Conservation (phyloP, 2,797 vertebrate genomes). For the Coilia nasus region DNA sequence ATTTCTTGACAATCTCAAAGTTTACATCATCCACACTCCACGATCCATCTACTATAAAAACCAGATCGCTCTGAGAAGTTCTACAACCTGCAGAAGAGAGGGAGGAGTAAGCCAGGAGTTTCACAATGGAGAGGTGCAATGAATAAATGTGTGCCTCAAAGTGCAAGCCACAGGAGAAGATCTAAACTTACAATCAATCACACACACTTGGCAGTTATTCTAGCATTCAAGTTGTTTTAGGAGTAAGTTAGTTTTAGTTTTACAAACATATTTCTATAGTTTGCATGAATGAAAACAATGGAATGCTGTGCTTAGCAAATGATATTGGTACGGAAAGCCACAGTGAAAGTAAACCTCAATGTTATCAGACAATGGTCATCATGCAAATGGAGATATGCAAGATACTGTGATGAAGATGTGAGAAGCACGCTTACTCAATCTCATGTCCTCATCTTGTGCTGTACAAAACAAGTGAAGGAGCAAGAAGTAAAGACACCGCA, state of each 20-base stretch:
- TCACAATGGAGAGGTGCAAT: background rate
- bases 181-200: background rate
- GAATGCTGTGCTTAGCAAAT: conserved; percentile 28
- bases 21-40: conserved; percentile 96
- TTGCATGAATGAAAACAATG: background rate
- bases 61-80: conserved; percentile 92
- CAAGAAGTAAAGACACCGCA: conserved; percentile 79
- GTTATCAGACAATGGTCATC: conserved; percentile 50
- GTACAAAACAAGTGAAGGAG: conserved; percentile 77
- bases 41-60: conserved; percentile 96
- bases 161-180: background rate
- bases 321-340: conserved; percentile 30
- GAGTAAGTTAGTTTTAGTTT: conserved; percentile 14
- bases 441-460: conserved; percentile 89
- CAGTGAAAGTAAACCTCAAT: conserved; percentile 46
- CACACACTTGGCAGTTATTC: conserved; percentile 1
- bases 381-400: conserved; percentile 56
- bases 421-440: conserved; percentile 88
- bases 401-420: conserved; percentile 57
- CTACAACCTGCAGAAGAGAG: conserved; percentile 85
- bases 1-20: conserved; percentile 96
- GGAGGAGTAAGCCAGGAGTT: conserved; percentile 36
- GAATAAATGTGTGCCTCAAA: background rate
- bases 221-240: background rate
- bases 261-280: conserved; percentile 1